phyloP scores from a whole-genome alignment of 1,140 invertebrate species.

The Trichonephila inaurata region DNA sequence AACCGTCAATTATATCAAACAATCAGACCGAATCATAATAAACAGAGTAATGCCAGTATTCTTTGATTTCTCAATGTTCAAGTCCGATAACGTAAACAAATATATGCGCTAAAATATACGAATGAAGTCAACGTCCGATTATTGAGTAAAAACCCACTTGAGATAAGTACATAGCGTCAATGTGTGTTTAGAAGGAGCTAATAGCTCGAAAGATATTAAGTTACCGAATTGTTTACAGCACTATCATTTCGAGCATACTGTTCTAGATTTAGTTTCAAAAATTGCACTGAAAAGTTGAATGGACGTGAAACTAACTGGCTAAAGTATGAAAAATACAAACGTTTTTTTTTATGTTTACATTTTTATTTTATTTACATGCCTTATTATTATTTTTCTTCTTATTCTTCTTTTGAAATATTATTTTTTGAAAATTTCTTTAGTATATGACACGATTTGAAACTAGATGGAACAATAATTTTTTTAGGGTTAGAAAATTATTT shows the following conservation, averaged over 20 bases:
- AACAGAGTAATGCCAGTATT: neutral
- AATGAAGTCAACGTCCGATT: slow-evolving; percentile 36
- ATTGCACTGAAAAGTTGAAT: no score
- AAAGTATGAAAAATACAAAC: no score
- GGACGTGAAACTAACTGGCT: no score
- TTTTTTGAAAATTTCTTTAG: no score
- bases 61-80: neutral
- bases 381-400: no score
- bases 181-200: neutral
- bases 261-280: no score
- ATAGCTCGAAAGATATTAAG: slow-evolving; percentile 3
- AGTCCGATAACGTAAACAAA: slow-evolving; percentile 53
- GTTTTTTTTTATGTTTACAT: no score
- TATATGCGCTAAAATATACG: slow-evolving; percentile 1
- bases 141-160: slow-evolving; percentile 23
- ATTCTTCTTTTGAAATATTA: no score
- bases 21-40: neutral
- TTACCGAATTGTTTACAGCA: neutral
- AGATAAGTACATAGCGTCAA: neutral
- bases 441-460: no score
- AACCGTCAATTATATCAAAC: neutral
- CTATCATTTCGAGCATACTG: neutral
- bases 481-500: no score
- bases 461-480: no score
- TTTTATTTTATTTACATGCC: no score